Percentiles rank a stretch among this genome's conserved stretches.
Evolutionary conservation across 1,140 invertebrate species (phyloP).

Genomic region (Diachasma alloeum): DNA sequence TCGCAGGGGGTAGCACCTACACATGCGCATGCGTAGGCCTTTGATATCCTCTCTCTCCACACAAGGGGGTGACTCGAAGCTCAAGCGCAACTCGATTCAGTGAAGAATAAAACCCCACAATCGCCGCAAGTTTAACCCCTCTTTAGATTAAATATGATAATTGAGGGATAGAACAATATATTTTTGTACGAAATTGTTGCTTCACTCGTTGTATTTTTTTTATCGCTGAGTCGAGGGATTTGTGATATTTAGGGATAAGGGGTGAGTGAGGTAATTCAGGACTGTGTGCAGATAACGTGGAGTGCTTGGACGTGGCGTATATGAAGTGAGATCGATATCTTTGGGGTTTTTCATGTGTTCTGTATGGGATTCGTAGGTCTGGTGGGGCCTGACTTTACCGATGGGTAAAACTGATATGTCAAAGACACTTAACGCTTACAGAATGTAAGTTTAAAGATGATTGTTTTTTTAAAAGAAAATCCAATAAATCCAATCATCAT

Average conservation of each 20-base stretch:
- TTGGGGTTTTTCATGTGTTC: slow-evolving; percentile 15
- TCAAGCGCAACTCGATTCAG: slow-evolving; percentile 14
- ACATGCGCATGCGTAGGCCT: slow-evolving; percentile 9
- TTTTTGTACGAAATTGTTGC: slow-evolving; percentile 18
- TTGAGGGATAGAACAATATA: slow-evolving; percentile 17
- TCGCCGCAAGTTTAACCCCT: neutral
- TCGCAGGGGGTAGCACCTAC: neutral
- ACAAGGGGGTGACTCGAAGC: slow-evolving; percentile 8
- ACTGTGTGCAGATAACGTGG: neutral
- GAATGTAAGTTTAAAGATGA: slow-evolving; percentile 57
- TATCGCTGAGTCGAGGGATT: neutral
- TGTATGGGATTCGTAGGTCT: slow-evolving; percentile 25
- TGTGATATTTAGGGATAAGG: neutral
- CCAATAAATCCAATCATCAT: no score
- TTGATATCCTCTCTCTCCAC: neutral
- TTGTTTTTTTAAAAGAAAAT: neutral
- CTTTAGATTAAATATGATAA: neutral
- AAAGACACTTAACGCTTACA: slow-evolving; percentile 63
- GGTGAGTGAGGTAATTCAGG: neutral
- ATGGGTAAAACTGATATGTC: slow-evolving; percentile 66
- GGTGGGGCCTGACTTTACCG: slow-evolving; percentile 46
- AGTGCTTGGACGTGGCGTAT: neutral
- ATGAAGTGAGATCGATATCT: slow-evolving; percentile 17
- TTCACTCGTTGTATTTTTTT: neutral
- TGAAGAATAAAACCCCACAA: slow-evolving; percentile 29